Evolutionary conservation across 1,140 invertebrate genomes (phyloP).

Genomic region (Atopsyche davidsoni): DNA sequence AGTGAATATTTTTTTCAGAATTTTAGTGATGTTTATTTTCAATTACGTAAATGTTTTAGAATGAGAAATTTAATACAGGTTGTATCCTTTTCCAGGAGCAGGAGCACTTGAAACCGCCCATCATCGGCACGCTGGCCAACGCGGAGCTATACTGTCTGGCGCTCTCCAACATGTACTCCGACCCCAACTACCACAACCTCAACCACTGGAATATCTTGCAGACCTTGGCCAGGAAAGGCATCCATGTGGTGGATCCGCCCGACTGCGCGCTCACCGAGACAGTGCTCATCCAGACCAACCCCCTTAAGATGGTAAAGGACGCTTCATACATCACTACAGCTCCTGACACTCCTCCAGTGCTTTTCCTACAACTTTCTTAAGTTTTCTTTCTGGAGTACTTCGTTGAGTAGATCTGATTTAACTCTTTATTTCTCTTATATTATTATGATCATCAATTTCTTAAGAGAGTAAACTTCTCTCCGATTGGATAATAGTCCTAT

Average conservation of each 20-base stretch:
- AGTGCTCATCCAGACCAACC: slow-evolving; percentile 91
- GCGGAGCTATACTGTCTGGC: slow-evolving; percentile 95
- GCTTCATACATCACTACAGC: no score
- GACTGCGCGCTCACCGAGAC: slow-evolving; percentile 91
- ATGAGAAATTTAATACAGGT: not conserved
- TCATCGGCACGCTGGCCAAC: slow-evolving; percentile 86
- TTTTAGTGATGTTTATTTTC: no score
- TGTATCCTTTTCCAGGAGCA: slow-evolving; percentile 64
- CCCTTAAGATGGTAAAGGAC: slow-evolving; percentile 90
- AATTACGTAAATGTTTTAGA: no score
- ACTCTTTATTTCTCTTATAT: no score
- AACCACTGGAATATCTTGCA: slow-evolving; percentile 93
- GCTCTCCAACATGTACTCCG: slow-evolving; percentile 92
- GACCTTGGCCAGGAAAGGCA: slow-evolving; percentile 85
- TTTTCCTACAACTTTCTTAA: no score
- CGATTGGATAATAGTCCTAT: not conserved
- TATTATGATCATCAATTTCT: no score
- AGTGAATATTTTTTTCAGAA: no score
- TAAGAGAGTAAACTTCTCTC: no score
- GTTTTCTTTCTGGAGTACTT: no score
- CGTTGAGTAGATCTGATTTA: no score
- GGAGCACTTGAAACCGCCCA: slow-evolving; percentile 89
- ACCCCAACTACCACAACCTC: slow-evolving; percentile 91
- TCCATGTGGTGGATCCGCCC: slow-evolving; percentile 76
- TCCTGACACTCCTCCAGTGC: no score